Percentiles rank a stretch among this genome's conserved stretches.
Conservation (phyloP, 2,888 invertebrate genomes). For the Nephrocerus scutellatus region DNA sequence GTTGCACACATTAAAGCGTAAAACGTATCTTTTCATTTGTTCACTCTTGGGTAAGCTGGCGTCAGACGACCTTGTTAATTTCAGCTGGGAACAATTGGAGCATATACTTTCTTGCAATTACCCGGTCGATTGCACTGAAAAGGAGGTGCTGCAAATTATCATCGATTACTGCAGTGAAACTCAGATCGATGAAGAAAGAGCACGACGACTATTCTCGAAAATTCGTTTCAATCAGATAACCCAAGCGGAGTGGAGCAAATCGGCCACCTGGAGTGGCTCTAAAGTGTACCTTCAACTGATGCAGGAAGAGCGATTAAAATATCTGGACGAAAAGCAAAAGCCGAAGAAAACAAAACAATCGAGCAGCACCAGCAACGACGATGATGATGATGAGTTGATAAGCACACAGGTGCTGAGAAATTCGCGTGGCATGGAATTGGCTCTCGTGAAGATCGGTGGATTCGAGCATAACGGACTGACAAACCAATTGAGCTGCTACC, state of each 20-base stretch:
- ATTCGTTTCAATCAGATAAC: constrained; percentile 35
- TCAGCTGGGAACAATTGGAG: constrained; percentile 56
- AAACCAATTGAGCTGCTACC: constrained; percentile 61
- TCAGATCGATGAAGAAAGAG: constrained; percentile 22
- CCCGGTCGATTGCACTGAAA: constrained; percentile 62
- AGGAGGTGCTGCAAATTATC: constrained; percentile 54
- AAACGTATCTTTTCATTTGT: constrained; percentile 61
- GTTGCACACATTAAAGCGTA: constrained; percentile 52
- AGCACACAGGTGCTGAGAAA: constrained; percentile 49
- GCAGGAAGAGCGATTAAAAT: too few species aligned
- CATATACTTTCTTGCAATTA: constrained; percentile 58
- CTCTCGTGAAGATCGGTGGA: constrained; percentile 63
- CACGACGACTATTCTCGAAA: constrained; percentile 29
- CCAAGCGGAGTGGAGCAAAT: too few species aligned
- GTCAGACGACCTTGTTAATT: constrained; percentile 54
- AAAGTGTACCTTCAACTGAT: constrained; percentile 12
- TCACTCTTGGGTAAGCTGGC: constrained; percentile 57
- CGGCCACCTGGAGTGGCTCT: too few species aligned
- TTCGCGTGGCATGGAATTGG: constrained; percentile 61
- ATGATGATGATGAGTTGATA: constrained; percentile 19
- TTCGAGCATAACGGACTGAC: constrained; percentile 61
- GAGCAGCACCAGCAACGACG: too few species aligned
- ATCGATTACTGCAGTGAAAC: constrained; percentile 51
- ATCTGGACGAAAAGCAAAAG: constrained; percentile 21
- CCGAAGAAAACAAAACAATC: too few species aligned